Percentiles rank a stretch among this genome's conserved stretches.
Evolutionary conservation across 2,797 vertebrate genomes (phyloP).

Genomic region (Ispidina picta): DNA sequence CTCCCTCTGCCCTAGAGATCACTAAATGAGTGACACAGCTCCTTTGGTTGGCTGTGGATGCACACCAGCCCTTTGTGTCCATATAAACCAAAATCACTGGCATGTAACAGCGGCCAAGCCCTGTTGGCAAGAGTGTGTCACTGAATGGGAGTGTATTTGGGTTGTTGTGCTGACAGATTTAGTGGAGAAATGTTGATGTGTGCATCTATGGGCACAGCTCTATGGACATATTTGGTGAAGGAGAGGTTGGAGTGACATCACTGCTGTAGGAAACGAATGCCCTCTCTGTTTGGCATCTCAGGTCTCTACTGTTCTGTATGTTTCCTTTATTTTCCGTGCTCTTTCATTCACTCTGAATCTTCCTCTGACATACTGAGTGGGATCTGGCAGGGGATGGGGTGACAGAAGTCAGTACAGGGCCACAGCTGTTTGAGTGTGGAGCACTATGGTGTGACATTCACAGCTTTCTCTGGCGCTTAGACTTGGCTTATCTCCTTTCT

Average conservation of each 20-base stretch:
- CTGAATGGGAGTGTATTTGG: neutral
- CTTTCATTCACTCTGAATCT: neutral
- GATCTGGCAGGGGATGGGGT: neutral
- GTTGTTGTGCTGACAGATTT: neutral
- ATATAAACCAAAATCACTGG: neutral
- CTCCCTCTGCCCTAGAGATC: neutral
- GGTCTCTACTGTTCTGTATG: neutral
- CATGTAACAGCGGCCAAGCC: neutral
- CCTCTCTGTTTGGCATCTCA: neutral
- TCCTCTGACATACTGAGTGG: neutral
- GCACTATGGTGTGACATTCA: neutral
- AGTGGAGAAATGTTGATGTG: neutral
- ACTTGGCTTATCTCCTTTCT: neutral
- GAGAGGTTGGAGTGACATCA: neutral
- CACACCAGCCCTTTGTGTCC: neutral
- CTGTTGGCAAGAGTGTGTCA: neutral
- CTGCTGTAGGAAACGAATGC: neutral
- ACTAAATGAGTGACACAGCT: neutral
- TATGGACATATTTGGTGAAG: neutral
- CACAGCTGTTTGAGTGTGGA: neutral
- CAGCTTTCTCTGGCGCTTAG: neutral
- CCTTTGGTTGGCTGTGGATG: neutral
- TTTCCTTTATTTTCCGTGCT: neutral
- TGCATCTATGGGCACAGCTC: neutral
- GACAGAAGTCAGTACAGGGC: neutral